A percentile compares a stretch with the other conserved stretches of the same genome.
phyloP scores from a whole-genome alignment of 1,140 invertebrate species.

The Brachystomella parvula region DNA sequence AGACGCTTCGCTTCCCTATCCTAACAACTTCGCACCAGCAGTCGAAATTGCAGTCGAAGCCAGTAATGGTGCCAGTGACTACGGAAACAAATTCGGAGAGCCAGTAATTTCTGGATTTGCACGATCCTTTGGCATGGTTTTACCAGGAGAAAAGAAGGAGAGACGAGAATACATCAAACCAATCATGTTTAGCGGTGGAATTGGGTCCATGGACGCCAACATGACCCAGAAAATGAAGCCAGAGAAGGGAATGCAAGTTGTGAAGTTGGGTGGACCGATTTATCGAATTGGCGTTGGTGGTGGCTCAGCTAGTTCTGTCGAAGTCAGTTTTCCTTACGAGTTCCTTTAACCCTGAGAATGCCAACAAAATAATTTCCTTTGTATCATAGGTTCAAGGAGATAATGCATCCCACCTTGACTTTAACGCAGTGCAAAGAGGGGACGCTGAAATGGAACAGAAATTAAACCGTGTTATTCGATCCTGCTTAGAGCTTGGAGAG shows the following conservation, averaged over 20 bases:
- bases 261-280: constrained; percentile 93
- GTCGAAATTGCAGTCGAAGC: constrained; percentile 85
- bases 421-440: constrained; percentile 92
- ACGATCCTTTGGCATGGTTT: constrained; percentile 74
- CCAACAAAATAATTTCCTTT: constrained; percentile 11
- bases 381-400: constrained; percentile 73
- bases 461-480: constrained; percentile 83
- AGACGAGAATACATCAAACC: constrained; percentile 93
- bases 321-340: constrained; percentile 48
- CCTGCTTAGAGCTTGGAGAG: constrained; percentile 72
- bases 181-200: constrained; percentile 96
- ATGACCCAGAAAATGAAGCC: constrained; percentile 67
- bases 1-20: constrained; percentile 63
- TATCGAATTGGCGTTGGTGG: constrained; percentile 96
- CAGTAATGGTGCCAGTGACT: constrained; percentile 95
- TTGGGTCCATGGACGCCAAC: constrained; percentile 76
- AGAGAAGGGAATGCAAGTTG: constrained; percentile 70
- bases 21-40: constrained; percentile 80
- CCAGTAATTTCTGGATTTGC: constrained; percentile 86
- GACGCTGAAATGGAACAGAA: constrained; percentile 99
- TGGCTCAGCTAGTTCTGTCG: constrained; percentile 90
- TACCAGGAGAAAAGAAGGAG: constrained; percentile 50
- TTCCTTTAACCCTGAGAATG: background rate
- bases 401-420: constrained; percentile 78
- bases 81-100: constrained; percentile 98